A percentile compares a stretch with the other conserved stretches of the same genome.
phyloP scores from a whole-genome alignment of 2,888 invertebrate genomes.

The Sepiola atlantica region DNA sequence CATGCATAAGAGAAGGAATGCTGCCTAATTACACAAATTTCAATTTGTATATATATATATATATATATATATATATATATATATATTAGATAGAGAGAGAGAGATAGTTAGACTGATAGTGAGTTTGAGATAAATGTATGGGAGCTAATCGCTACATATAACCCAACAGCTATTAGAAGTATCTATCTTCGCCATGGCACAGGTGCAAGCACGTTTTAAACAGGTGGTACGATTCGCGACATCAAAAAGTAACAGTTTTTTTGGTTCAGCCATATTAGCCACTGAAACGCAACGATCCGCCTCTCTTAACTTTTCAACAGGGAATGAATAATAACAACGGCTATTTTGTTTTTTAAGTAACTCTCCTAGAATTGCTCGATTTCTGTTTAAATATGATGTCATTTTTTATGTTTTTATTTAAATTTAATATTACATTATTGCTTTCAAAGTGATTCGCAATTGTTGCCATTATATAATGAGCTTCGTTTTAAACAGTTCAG shows the following conservation, averaged over 20 bases:
- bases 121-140: no score
- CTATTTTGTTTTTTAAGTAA: background rate
- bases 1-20: no score
- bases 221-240: background rate
- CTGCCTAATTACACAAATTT: no score
- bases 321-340: background rate
- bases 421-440: background rate
- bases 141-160: no score
- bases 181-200: background rate
- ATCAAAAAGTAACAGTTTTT: background rate
- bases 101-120: no score
- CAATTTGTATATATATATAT: no score
- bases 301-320: background rate
- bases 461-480: background rate
- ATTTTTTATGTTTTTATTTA: no score
- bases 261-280: constrained; percentile 6
- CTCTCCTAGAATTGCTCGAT: no score
- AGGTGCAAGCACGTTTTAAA: background rate
- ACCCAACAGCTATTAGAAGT: no score
- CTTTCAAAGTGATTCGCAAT: background rate
- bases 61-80: no score
- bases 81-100: no score
- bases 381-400: no score
- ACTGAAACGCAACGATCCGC: background rate
- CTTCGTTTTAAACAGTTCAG: background rate